Conservation (phyloP, 2,113 vertebrate species). For the Mobula hypostoma region DNA sequence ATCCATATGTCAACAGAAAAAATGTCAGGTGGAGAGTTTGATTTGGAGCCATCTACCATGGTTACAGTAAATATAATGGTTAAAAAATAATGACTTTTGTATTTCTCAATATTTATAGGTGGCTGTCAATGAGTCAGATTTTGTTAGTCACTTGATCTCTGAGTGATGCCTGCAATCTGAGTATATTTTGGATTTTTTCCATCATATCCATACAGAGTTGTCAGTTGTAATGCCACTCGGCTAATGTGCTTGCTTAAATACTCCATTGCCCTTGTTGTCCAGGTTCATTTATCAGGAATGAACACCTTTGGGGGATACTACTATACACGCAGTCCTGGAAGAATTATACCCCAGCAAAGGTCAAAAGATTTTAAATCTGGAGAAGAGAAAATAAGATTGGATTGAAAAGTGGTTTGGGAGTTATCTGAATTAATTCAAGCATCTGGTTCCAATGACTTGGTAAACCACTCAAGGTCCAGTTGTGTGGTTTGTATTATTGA, state of each 20-base stretch:
- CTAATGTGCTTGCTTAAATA: not conserved
- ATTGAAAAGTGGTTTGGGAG: slow-evolving; percentile 11
- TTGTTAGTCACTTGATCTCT: not conserved
- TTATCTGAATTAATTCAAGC: not conserved
- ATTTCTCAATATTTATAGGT: not conserved
- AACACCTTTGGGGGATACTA: not conserved
- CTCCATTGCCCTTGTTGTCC: not conserved
- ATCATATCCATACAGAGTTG: not conserved
- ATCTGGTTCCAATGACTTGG: slow-evolving; percentile 27
- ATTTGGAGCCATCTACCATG: not conserved
- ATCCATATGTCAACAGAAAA: not conserved
- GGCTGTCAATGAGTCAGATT: not conserved
- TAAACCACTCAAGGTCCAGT: slow-evolving; percentile 28
- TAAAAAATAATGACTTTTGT: not conserved
- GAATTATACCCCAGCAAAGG: not conserved
- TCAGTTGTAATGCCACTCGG: not conserved
- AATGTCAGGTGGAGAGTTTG: not conserved
- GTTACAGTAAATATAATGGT: not conserved
- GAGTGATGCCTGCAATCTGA: not conserved
- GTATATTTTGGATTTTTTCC: not conserved
- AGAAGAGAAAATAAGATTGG: not conserved
- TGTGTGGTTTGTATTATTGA: slow-evolving; percentile 30
- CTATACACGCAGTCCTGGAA: not conserved
- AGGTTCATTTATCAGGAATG: not conserved
- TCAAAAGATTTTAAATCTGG: not conserved